Evolutionary conservation across 2,113 vertebrate species (phyloP), one percentile per base, ranked within the genome.

Genomic region (Astatotilapia flaviijosephi): DNA sequence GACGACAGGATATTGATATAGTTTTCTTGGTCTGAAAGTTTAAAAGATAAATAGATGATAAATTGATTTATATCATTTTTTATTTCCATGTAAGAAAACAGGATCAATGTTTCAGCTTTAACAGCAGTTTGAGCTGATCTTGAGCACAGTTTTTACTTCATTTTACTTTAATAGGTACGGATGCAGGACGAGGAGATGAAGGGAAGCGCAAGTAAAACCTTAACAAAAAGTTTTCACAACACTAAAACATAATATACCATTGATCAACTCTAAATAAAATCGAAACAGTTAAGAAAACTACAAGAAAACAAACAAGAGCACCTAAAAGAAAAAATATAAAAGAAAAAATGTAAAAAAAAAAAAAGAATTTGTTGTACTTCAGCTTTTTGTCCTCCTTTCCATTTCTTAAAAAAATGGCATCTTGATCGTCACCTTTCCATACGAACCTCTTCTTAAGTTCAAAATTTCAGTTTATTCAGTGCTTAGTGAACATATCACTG

Each of bases 361-460:
- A 6, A 40, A 47, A 47, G 15, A 53, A 21, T 11, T 53, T 21
- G 51, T 54, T 23, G 6, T 7, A 13, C 54, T 55, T 23, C 10
- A 21, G 5, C 53, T 54, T 54, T 23, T 54, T 23, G 9, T 54
- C 53, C 6, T 12, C n/a, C 53, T 54, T 54, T 54, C 53, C n/a
- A 54, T 54, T 23, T 55, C 53, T 13, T 23, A 23, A 23, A 53
- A 49, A 23, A 55, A 55, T 0, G 53, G 11, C 54, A 8, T 14
- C 54, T 56, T 26, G 54, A 26, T 7, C 4, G 1, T 56, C 54
- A 56, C 6, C 11, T 55, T 26, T 55, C 21, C 21, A 26, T 26
- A 56, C 6, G 0, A 56, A 26, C 21, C 54, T 26, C 54, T 26
- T 3, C 54, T 56, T 5, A 56, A 56, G 0, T 2, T 26, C 1